Evolutionary conservation across 2,888 invertebrate species (phyloP), one percentile per base, ranked within the genome.

Genomic region (Dasypolia templi): DNA sequence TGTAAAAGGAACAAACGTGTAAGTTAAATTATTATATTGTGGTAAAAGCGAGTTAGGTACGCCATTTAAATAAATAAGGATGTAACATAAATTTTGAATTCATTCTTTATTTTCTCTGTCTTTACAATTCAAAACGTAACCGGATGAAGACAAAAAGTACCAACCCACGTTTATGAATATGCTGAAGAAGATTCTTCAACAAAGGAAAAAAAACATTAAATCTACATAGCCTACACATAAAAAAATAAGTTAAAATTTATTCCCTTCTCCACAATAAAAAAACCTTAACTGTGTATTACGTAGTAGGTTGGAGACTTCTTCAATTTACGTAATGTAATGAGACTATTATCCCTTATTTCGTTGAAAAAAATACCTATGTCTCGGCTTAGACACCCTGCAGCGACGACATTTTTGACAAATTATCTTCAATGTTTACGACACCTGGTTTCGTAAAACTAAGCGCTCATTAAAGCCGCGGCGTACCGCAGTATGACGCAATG

Each of bases 291-390:
- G 42, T 49, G 5, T 42, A 58, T 53, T 51, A 42, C 46, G 3
- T 49, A 55, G 17, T 51, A 65, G 64, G 55, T 66, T 22, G 65
- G 35, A 53, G 59, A 56, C 39, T 68, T 53, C 66, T 81, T 61
- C 79, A 84, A 86, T 86, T 85, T 84, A 72, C 69, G 19, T 77
- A 82, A 86, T 85, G 75, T 70, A 66, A 72, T 73, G 56, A 72
- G 71, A 77, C 66, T 75, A 70, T 78, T 72, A 80, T 72, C 75
- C 68, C 42, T 69, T 82, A 85, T 79, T 77, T 75, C 61, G 55
- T 72, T 66, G 61, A 73, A 65, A 46, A 67, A 73, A 81, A 76
- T 65, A 32, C 19, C 29, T 61, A 71, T 55, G 53, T 65, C 26
- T 44, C 67, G 0, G 14, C 17, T 58, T 61, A 63, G 53, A 56